Percentiles rank a stretch among this genome's conserved stretches.
Evolutionary conservation across 2,888 invertebrate species (phyloP).

Genomic region (Argyra leucocephala): DNA sequence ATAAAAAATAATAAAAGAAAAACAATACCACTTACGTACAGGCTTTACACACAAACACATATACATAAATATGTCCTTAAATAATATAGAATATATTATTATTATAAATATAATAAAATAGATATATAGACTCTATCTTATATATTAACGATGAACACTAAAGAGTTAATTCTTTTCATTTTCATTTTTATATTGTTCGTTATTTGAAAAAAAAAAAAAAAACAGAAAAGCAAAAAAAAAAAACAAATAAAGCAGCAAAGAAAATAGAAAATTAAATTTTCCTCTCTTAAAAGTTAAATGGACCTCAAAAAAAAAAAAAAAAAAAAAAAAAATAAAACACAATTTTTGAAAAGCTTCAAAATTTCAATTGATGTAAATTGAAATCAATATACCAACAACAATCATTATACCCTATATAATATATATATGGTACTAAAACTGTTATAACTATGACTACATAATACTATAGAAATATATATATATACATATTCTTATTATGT

Average conservation of each 20-base stretch:
- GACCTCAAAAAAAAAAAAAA: neutral
- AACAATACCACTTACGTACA: neutral
- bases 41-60: too few relatives aligned
- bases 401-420: too few relatives aligned
- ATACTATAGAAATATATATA: neutral
- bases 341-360: neutral
- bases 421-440: neutral
- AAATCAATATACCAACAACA: neutral
- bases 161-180: neutral
- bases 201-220: neutral
- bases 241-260: neutral
- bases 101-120: neutral
- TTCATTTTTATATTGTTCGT: neutral
- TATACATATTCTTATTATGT: neutral
- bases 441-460: neutral
- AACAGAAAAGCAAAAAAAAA: neutral
- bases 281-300: neutral
- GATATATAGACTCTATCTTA: neutral
- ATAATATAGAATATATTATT: neutral
- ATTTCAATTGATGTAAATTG: slow-evolving; percentile 4
- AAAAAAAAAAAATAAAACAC: too few relatives aligned
- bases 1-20: neutral
- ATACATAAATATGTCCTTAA: neutral
- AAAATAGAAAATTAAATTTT: neutral
- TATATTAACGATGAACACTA: neutral